Evolutionary conservation across 1,140 invertebrate species (phyloP).

Genomic region (Saccostrea echinata): DNA sequence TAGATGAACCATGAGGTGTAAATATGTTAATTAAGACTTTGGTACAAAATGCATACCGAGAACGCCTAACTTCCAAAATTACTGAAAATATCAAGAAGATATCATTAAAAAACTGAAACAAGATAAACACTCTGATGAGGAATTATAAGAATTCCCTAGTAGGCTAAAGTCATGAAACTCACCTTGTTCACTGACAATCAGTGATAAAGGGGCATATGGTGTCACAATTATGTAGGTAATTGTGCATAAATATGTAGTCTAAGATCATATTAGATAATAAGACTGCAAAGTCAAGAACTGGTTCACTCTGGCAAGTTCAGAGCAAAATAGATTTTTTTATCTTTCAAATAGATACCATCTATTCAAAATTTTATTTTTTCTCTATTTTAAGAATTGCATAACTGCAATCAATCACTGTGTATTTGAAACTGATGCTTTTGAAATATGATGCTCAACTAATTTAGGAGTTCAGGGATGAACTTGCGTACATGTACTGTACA

Average conservation of each 20-base stretch:
- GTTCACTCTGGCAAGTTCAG: neutral
- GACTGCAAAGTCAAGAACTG: neutral
- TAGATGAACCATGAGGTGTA: conserved; percentile 7
- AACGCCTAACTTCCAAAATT: neutral
- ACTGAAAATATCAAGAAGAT: neutral
- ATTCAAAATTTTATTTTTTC: no score
- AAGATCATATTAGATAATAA: conserved; percentile 9
- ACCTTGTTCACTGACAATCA: conserved; percentile 27
- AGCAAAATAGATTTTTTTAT: neutral
- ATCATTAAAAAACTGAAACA: neutral
- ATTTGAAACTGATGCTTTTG: no score
- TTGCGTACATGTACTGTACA: no score
- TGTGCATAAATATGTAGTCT: conserved; percentile 20
- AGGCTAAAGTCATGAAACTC: conserved; percentile 3
- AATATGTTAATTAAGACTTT: conserved; percentile 20
- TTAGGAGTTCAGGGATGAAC: no score
- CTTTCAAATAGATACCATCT: no score
- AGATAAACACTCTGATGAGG: neutral
- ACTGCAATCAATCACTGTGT: no score
- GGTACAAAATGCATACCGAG: neutral
- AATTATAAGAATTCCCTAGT: neutral
- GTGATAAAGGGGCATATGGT: conserved; percentile 13
- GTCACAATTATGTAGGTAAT: conserved; percentile 25
- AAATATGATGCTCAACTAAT: no score
- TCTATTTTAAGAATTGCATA: no score